A percentile compares a stretch with the other conserved stretches of the same genome.
Conservation (phyloP, 2,113 vertebrate genomes). For the Lycocorax pyrrhopterus region DNA sequence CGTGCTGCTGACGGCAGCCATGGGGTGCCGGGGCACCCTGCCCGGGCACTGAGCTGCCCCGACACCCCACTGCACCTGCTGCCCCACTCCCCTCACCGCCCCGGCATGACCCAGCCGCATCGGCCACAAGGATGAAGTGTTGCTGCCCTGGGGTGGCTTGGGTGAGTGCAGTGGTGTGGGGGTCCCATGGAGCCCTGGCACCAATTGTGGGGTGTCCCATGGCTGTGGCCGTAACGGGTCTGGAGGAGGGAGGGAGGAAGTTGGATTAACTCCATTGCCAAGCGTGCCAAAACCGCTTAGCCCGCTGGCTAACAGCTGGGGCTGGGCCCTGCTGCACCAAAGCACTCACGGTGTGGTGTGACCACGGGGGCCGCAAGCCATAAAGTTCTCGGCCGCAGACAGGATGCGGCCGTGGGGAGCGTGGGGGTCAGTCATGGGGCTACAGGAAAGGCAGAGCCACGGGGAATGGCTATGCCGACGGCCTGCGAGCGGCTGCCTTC, state of each 20-base stretch:
- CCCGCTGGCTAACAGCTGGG: background rate
- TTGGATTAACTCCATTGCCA: background rate
- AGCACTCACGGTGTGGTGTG: accelerated
- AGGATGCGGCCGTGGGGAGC: accelerated
- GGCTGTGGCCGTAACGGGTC: background rate
- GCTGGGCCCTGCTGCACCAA: background rate
- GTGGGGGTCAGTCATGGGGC: background rate
- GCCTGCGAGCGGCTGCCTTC: background rate
- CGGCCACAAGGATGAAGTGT: constrained; percentile 28
- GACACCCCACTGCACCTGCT: background rate
- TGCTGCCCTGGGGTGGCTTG: background rate
- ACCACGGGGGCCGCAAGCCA: background rate
- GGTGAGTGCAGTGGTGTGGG: constrained; percentile 3
- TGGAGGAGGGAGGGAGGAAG: background rate
- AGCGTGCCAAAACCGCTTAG: accelerated
- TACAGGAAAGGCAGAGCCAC: background rate
- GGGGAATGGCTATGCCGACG: background rate
- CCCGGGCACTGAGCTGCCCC: background rate
- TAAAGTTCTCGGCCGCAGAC: background rate
- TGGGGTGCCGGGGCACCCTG: background rate
- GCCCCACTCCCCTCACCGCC: background rate
- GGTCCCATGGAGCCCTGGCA: background rate
- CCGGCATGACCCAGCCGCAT: background rate
- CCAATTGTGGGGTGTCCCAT: accelerated
- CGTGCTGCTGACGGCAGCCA: background rate